phyloP scores from a whole-genome alignment of 2,113 vertebrate species.

The Corythoichthys haematopterus region DNA sequence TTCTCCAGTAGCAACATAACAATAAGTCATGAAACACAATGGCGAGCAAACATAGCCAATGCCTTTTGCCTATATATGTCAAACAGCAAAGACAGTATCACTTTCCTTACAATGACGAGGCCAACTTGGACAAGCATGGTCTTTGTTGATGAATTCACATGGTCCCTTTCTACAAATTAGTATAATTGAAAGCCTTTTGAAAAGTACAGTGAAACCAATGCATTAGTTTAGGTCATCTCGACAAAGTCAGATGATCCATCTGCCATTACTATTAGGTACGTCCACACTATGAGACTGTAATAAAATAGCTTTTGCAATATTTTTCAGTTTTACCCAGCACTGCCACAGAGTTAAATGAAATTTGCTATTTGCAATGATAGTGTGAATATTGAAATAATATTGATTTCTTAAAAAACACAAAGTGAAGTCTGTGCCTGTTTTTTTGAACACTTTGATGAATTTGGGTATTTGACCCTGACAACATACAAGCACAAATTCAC shows the following conservation, averaged over 20 bases:
- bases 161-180: not conserved
- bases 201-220: not conserved
- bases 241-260: not conserved
- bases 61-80: not conserved
- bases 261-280: not conserved
- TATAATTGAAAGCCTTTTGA: not conserved
- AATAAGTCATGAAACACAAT: constrained; percentile 32
- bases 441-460: not conserved
- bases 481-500: not conserved
- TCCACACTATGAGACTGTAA: not conserved
- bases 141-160: not conserved
- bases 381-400: not conserved
- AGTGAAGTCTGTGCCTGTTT: not conserved
- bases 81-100: constrained; percentile 1
- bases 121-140: not conserved
- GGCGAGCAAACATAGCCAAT: not conserved
- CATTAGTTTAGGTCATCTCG: not conserved
- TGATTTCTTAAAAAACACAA: not conserved
- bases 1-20: constrained; percentile 28
- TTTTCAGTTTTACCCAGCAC: not conserved
- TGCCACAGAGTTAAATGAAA: not conserved
- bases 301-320: not conserved
- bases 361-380: too few relatives aligned
- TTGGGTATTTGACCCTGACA: too few relatives aligned
- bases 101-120: constrained; percentile 18